Conservation (phyloP, 2,113 vertebrate species). For the Caranx ignobilis region DNA sequence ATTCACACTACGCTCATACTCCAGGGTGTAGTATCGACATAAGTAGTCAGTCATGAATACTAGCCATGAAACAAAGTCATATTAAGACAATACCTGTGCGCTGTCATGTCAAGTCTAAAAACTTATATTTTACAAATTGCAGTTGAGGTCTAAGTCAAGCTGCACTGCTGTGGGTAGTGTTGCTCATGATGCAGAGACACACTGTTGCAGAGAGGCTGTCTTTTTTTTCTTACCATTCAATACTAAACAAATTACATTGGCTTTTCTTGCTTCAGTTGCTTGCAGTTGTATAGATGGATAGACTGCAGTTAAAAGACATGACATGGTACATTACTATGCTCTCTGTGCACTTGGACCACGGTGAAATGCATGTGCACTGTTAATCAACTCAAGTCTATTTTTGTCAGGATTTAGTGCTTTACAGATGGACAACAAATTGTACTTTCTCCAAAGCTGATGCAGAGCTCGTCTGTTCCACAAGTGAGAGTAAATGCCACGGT, state of each 20-base stretch:
- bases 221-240: neutral
- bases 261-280: neutral
- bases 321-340: conserved; percentile 7
- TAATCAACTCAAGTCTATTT: conserved; percentile 6
- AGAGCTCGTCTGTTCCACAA: neutral
- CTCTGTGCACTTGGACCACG: neutral
- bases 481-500: neutral
- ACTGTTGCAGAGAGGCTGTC: neutral
- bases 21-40: conserved; percentile 10
- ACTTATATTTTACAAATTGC: neutral
- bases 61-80: conserved; percentile 1
- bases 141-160: neutral
- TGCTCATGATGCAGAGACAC: neutral
- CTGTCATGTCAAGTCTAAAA: neutral
- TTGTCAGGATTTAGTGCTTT: neutral
- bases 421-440: neutral
- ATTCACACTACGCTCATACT: conserved; percentile 19
- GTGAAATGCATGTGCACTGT: neutral
- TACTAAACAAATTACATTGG: conserved; percentile 2
- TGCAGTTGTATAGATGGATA: neutral
- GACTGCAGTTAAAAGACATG: conserved; percentile 11
- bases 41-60: conserved; percentile 32
- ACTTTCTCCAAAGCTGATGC: neutral
- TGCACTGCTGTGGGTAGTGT: conserved; percentile 3
- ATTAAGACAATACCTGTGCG: conserved; percentile 23